A percentile compares a stretch with the other conserved stretches of the same genome.
Conservation (phyloP, 1,140 invertebrate species). For the Carposina sasakii region DNA sequence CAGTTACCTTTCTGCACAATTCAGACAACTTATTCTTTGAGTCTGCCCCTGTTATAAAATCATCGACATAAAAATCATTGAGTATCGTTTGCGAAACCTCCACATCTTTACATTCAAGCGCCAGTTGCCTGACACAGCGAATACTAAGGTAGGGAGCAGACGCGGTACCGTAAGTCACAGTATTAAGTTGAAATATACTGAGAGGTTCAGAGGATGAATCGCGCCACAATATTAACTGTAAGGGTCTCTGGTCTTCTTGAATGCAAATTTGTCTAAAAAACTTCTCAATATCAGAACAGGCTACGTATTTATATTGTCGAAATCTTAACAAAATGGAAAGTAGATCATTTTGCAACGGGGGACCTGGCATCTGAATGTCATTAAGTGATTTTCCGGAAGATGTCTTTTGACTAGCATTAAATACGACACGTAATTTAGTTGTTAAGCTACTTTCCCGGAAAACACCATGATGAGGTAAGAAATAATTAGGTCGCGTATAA, state of each 20-base stretch:
- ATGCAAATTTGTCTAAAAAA: slow-evolving; percentile 23
- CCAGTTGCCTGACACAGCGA: slow-evolving; percentile 35
- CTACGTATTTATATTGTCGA: slow-evolving; percentile 19
- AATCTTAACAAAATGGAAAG: slow-evolving; percentile 16
- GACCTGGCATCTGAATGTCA: slow-evolving; percentile 23
- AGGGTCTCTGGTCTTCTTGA: slow-evolving; percentile 22
- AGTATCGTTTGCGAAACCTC: slow-evolving; percentile 17
- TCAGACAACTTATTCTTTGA: slow-evolving; percentile 16
- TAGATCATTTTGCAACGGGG: slow-evolving; percentile 26
- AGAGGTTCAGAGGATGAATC: slow-evolving; percentile 25
- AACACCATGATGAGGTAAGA: slow-evolving; percentile 28
- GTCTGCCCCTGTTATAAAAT: slow-evolving; percentile 34
- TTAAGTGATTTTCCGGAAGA: slow-evolving; percentile 22
- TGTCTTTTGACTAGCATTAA: slow-evolving; percentile 23
- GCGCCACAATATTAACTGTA: slow-evolving; percentile 54
- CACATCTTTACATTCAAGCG: slow-evolving; percentile 23
- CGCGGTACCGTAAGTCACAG: slow-evolving; percentile 36
- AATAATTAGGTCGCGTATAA: too few species aligned
- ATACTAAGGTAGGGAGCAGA: slow-evolving; percentile 36
- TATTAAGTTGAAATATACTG: slow-evolving; percentile 30
- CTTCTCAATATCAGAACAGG: slow-evolving; percentile 23
- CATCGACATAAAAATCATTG: slow-evolving; percentile 43
- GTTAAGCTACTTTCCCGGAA: slow-evolving; percentile 27
- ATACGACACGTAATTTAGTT: slow-evolving; percentile 27
- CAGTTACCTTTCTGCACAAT: slow-evolving; percentile 19